phyloP scores from a whole-genome alignment of 2,888 invertebrate genomes.

The Nomada fucata region DNA sequence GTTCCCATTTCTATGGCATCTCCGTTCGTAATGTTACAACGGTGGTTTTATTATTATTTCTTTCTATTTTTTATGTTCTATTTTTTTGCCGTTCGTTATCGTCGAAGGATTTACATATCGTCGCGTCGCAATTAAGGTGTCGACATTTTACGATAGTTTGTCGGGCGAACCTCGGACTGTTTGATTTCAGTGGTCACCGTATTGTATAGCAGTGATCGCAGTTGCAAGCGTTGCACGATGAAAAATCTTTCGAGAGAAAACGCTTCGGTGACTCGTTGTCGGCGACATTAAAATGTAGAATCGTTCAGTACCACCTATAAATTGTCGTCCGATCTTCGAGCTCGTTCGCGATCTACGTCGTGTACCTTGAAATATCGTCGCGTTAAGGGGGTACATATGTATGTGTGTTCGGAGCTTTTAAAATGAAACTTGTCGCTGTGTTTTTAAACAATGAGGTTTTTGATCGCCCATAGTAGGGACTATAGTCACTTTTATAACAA shows the following conservation, averaged over 20 bases:
- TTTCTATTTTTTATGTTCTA: neutral
- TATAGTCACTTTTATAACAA: too few species aligned
- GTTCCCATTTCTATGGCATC: neutral
- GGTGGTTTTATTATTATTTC: neutral
- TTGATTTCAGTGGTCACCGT: constrained; percentile 16
- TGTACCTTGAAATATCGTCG: constrained; percentile 23
- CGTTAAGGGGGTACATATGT: neutral
- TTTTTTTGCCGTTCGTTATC: neutral
- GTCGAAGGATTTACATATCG: constrained; percentile 18
- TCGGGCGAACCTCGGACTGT: neutral
- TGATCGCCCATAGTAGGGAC: too few species aligned
- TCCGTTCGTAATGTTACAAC: neutral
- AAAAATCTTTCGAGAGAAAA: constrained; percentile 24
- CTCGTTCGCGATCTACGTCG: constrained; percentile 1
- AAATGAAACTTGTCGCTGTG: too few species aligned
- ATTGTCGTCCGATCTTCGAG: constrained; percentile 24
- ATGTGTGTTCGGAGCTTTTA: neutral
- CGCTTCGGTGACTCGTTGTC: neutral
- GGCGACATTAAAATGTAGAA: constrained; percentile 26
- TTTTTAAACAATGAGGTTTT: neutral
- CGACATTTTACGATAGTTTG: constrained; percentile 1
- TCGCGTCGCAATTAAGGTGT: constrained; percentile 7
- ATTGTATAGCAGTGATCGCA: constrained; percentile 12
- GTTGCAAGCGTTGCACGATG: neutral
- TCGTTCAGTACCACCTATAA: constrained; percentile 13